Conservation (phyloP, 1,140 invertebrate genomes). For the Trichonephila clavipes region DNA sequence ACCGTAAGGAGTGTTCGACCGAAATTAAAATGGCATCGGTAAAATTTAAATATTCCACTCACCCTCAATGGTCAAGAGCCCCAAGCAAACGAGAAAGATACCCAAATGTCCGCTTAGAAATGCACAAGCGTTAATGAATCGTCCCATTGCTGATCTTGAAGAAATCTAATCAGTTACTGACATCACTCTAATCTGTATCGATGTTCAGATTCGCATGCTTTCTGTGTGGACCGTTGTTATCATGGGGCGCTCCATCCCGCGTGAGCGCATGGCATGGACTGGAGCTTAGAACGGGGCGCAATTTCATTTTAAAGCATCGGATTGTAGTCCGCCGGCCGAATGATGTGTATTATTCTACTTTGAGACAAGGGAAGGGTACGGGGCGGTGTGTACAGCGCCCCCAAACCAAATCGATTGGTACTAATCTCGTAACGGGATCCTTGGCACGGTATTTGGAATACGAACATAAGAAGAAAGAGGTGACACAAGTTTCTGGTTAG, state of each 20-base stretch:
- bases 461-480: neutral
- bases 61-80: neutral
- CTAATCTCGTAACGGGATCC: constrained; percentile 25
- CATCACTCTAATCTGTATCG: neutral
- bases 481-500: neutral
- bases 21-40: neutral
- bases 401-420: constrained; percentile 44
- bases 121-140: constrained; percentile 2
- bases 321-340: constrained; percentile 11
- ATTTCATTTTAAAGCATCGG: constrained; percentile 46
- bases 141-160: neutral
- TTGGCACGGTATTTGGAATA: constrained; percentile 11
- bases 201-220: neutral
- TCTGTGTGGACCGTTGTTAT: neutral
- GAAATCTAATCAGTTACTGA: neutral
- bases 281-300: neutral
- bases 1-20: no score
- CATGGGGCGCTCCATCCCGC: neutral
- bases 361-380: constrained; percentile 8
- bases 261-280: constrained; percentile 35
- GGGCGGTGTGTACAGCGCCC: constrained; percentile 18
- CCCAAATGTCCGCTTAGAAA: neutral
- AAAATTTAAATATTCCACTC: neutral
- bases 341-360: constrained; percentile 24
- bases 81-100: neutral